phyloP scores from a whole-genome alignment of 2,888 invertebrate genomes.

The Sialis fuliginosa region DNA sequence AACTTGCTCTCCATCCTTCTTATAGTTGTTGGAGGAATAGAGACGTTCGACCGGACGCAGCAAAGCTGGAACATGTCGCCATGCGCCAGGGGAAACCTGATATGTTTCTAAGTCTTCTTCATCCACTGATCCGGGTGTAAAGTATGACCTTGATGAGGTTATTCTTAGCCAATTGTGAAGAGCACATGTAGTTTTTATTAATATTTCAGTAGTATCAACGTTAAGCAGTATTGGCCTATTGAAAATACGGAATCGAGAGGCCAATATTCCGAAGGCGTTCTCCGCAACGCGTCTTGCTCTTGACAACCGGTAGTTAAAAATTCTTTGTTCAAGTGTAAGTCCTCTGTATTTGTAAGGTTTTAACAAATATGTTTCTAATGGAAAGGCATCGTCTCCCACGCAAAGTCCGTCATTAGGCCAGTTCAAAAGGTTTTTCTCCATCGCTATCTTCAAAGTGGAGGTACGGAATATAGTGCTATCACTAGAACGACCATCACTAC shows the following conservation, averaged over 20 bases:
- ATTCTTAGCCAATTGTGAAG: background rate
- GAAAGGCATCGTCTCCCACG: background rate
- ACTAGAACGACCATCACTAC: slow-evolving; percentile 12
- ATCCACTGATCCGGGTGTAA: background rate
- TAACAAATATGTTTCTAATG: background rate
- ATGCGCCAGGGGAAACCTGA: background rate
- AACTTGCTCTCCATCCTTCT: no score
- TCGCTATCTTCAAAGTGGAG: slow-evolving; percentile 9
- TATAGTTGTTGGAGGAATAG: no score
- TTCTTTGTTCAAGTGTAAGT: background rate
- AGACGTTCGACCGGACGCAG: no score
- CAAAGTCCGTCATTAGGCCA: background rate
- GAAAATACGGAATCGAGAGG: background rate
- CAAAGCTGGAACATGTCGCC: no score
- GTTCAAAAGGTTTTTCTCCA: background rate
- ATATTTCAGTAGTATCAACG: background rate
- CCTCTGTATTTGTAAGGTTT: background rate
- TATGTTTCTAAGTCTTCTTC: background rate
- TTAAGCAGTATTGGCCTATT: background rate
- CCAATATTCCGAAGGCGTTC: background rate
- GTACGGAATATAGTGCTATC: slow-evolving; percentile 14
- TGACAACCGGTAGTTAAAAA: background rate
- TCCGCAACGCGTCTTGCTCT: background rate
- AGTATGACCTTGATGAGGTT: background rate
- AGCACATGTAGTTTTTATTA: background rate